Percentiles rank a stretch among this genome's conserved stretches.
These are phyloP conservation scores for Rhopalosiphum maidis DNA, from an alignment of 1,140 invertebrate genomes.

Conservation along the genomic window DNA sequence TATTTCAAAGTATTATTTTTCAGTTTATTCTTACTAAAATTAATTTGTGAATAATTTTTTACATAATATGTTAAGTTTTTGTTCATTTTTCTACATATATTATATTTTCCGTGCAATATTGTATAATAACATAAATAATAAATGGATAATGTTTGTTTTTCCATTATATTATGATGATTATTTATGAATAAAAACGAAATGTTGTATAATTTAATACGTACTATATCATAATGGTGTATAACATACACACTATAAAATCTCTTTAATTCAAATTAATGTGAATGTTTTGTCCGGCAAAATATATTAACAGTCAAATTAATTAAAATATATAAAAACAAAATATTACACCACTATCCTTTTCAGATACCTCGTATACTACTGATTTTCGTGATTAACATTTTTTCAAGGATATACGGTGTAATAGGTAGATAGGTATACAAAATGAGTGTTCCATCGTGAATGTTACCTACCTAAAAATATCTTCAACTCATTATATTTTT, in stretches of 20 bases:
- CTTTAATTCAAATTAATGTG: background rate
- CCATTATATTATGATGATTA: background rate
- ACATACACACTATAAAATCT: background rate
- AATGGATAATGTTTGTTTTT: background rate
- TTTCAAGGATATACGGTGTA: no score
- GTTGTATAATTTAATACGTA: background rate
- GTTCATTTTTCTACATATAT: background rate
- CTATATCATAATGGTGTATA: no score
- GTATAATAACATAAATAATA: background rate
- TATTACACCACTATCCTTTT: background rate
- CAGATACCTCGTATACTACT: no score
- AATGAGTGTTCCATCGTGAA: background rate
- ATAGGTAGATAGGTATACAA: no score
- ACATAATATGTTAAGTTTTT: background rate
- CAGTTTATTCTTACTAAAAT: background rate
- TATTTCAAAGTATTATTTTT: constrained; percentile 4
- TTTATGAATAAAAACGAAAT: background rate
- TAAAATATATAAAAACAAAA: background rate
- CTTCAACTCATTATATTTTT: background rate
- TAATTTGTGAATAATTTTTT: background rate
- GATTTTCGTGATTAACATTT: no score
- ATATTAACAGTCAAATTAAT: background rate
- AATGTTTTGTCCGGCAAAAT: no score
- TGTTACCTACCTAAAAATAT: background rate
- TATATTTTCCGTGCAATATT: background rate